Conservation (phyloP, 2,113 vertebrate genomes). For the Brachyhypopomus occidentalis region DNA sequence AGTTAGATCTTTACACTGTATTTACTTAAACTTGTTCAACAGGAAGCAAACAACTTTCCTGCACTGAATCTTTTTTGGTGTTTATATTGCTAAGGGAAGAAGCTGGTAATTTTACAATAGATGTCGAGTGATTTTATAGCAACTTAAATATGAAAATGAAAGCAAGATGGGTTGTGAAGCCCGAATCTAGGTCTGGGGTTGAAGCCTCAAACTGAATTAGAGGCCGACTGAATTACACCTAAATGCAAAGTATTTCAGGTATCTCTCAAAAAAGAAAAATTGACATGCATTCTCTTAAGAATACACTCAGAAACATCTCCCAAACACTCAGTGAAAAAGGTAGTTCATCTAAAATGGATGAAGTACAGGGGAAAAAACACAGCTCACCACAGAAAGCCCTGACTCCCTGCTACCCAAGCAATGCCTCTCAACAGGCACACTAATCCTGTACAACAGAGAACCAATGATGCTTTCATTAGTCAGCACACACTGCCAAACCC, state of each 20-base stretch:
- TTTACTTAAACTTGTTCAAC: neutral
- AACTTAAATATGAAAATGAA: neutral
- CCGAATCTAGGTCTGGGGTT: neutral
- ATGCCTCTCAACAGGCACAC: neutral
- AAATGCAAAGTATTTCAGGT: constrained; percentile 37
- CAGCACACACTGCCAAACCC: neutral
- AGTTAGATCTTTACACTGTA: neutral
- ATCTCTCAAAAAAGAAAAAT: constrained; percentile 9
- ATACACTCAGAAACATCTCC: constrained; percentile 24
- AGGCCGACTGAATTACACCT: constrained; percentile 25
- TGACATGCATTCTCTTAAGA: constrained; percentile 9
- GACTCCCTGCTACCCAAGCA: neutral
- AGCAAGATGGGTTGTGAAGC: neutral
- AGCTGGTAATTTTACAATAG: constrained; percentile 18
- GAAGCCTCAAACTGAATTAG: constrained; percentile 32
- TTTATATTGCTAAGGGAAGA: neutral
- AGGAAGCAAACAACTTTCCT: neutral
- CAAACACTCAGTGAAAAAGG: constrained; percentile 21
- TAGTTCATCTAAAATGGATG: constrained; percentile 39
- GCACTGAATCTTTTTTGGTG: too few species aligned
- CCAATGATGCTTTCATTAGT: neutral
- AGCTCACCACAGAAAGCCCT: constrained; percentile 30
- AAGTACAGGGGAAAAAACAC: neutral
- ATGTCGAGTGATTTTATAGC: neutral
- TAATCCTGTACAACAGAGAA: constrained; percentile 5